Base-by-base conservation (phyloP, 2,113 vertebrate genomes). In the Isurus oxyrinchus region DNA sequence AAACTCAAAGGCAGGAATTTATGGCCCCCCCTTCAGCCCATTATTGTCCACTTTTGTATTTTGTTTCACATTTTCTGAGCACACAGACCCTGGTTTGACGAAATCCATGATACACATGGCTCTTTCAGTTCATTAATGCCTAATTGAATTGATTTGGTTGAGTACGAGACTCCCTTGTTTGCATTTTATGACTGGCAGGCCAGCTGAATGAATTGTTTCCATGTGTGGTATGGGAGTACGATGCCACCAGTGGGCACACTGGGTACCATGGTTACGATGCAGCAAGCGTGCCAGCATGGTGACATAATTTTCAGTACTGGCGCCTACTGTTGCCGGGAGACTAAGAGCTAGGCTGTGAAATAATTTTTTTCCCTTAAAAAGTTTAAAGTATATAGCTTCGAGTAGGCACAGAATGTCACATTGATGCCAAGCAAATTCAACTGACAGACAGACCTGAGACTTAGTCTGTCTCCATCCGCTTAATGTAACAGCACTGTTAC, bases 121-220 rank as follows among this genome's bases (percentile, higher is more conserved):
- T 25, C 90, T 94, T 94, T 94, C 90, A 94, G 90, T 94, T 94
- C 90, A 94, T 94, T 94, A 94, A 94, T 94, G 90, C 90, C n/a
- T 94, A 63, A 94, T 94, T 94, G 90, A 94, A 94, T 94, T 94
- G 90, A 94, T 94, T 63, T 94, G 90, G 90, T 94, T 63, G 90
- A 94, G 90, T n/a, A 94, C 5, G 16, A 94, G 90, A 63, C 59
- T 94, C 35, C 90, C 90, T 94, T 66, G 90, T 94, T 94, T 94
- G 90, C 90, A 94, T 94, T 63, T 94, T 63, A 63, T 94, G 61
- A 94, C 90, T 94, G 90, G 90, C 90, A 94, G 90, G 35, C 90
- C 14, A 40, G 90, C 90, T 94, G 90, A 94, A 94, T 63, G 90
- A 63, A 63, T 94, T 44, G 90, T 40, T 63, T 63, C 59, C 10